Base-by-base conservation (phyloP, 2,888 invertebrate species). In the Gymnosoma rotundatum region DNA sequence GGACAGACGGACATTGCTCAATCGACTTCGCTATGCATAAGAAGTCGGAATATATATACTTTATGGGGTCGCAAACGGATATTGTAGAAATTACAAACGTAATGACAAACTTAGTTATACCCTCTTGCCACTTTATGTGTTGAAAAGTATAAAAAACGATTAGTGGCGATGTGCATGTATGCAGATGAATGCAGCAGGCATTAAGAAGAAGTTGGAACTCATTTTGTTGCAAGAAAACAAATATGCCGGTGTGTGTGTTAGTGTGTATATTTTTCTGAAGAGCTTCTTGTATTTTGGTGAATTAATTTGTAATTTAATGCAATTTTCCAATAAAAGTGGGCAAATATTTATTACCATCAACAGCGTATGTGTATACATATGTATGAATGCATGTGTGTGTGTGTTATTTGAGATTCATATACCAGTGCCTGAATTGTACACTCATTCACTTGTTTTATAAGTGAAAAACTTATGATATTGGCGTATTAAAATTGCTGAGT, bases 291-390 rank as follows among this genome's bases (percentile, higher is more conserved):
- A 87, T 74, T 58, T 78, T 16, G n/a, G 81, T 52, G 75, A 21
- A 64, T 67, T 72, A 86, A 81, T 78, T 83, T 84, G 82, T 83
- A 86, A 86, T 86, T 86, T 86, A 78, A 84, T 84, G 85, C 83
- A 86, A 85, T 83, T 83, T 83, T 82, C 79, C 83, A 78, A 78
- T 78, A 80, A 82, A 84, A 85, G 83, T 84, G 74, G 83, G 86
- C 85, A 86, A 85, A 86, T 86, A 86, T 83, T 85, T 73, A 76
- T 74, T 83, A 81, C 52, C 14, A n/a, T 12, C 42, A 3, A 48
- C n/a, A 48, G n/a, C 48, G 16, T 7, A 1, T n/a, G 25, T 45
- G 0, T 32, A 6, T 25, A 4, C 4, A 25, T 25, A 4, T 25
- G 25, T 25, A 4, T 25, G 25, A 2, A 4, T 25, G 25, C 4